Percentiles rank a stretch among this genome's conserved stretches.
These are phyloP conservation scores for Napeogenes sylphis DNA, from an alignment of 2,888 invertebrate species.

Conservation along the genomic window DNA sequence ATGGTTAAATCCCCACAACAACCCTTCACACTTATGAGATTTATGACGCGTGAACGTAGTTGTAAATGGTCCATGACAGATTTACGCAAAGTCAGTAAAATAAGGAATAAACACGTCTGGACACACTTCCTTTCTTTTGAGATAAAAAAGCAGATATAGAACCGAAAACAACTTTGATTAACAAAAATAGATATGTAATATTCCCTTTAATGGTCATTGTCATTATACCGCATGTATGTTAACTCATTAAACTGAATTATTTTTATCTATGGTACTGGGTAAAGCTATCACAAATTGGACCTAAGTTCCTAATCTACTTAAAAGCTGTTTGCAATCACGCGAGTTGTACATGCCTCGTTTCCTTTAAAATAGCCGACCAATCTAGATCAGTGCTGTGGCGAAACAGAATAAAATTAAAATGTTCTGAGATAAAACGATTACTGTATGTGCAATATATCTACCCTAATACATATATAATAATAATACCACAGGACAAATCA, in stretches of 20 bases:
- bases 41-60: conserved; percentile 66
- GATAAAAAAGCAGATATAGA: neutral
- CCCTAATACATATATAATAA: too few species aligned
- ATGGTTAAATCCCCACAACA: conserved; percentile 33
- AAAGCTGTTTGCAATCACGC: conserved; percentile 39
- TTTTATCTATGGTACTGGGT: conserved; percentile 8
- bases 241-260: conserved; percentile 9
- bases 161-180: neutral
- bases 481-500: too few species aligned
- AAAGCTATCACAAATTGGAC: conserved; percentile 37
- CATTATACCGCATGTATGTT: neutral
- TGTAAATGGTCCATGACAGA: conserved; percentile 71
- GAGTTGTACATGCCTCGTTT: conserved; percentile 32
- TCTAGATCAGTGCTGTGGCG: conserved; percentile 17
- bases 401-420: conserved; percentile 10
- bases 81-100: conserved; percentile 65
- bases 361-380: conserved; percentile 32
- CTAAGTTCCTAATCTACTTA: conserved; percentile 39
- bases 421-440: neutral
- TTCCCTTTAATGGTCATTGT: too few species aligned
- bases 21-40: conserved; percentile 57
- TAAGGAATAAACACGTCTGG: conserved; percentile 35
- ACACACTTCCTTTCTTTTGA: neutral
- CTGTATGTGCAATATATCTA: neutral
- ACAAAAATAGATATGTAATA: too few species aligned